Evolutionary conservation across 2,113 vertebrate genomes (phyloP), one percentile per base, ranked within the genome.

Genomic region (Thalassarche chlororhynchos): DNA sequence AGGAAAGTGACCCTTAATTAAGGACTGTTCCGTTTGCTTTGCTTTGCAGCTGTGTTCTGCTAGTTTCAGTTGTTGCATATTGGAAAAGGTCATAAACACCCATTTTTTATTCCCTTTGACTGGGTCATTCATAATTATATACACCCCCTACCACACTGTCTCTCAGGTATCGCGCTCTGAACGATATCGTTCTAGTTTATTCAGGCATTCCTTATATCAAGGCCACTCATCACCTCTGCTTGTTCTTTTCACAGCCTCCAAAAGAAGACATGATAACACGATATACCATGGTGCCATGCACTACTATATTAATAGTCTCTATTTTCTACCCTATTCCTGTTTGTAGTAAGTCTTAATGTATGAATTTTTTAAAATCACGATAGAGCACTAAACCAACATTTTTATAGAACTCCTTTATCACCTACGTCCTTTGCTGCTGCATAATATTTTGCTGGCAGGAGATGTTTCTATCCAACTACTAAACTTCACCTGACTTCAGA

Each of bases 131-230:
- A 3, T 32, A 32, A 77, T 9, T 10, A 17, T 8, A 25, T 2
- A 12, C 5, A 46, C 1, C 3, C 14, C 26, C n/a, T 5, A 36
- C 8, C 61, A 49, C 51, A 9, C 17, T 8, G 9, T 25, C 28
- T 44, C 31, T 70, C 62, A 26, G 40, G 7, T 32, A 12, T 2
- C 6, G 6, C 34, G 36, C 49, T 31, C 62, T 54, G 52, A 75
- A 49, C 5, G 3, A 34, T 5, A 24, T 0, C 8, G 11, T 10
- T 49, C n/a, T 44, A n/a, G 8, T 44, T 75, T 68, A 25, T n/a
- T 51, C 60, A 17, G 20, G 8, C 24, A 28, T 72, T 61, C 36
- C 40, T 77, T 32, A 32, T 8, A 55, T 25, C 16, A 32, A 80
- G 29, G 58, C 26, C 75, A 71, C 61, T 26, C 60, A 36, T 12